Percentiles rank a stretch among this genome's conserved stretches.
These are phyloP conservation scores for Rhineura floridana DNA, from an alignment of 2,113 vertebrate genomes.

Conservation along the genomic window DNA sequence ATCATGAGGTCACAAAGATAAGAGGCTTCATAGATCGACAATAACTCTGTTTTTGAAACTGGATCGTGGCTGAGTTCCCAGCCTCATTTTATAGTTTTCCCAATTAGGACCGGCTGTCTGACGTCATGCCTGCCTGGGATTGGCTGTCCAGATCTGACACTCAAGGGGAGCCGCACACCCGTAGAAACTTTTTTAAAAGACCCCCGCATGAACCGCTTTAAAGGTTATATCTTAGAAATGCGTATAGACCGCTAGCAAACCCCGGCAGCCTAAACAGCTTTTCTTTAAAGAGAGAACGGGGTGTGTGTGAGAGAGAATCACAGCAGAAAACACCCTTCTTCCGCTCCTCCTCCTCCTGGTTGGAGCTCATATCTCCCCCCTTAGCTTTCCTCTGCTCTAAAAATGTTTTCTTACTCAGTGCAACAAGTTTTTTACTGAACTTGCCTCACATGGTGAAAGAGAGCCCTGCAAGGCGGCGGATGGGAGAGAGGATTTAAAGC, in stretches of 20 bases:
- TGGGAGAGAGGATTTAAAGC: constrained; percentile 9
- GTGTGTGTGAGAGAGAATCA: background rate
- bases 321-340: constrained; percentile 57
- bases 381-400: constrained; percentile 50
- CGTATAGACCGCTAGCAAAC: constrained; percentile 49
- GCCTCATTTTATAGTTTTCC: constrained; percentile 62
- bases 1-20: background rate
- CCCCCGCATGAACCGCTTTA: constrained; percentile 45
- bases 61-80: constrained; percentile 33
- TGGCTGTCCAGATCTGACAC: constrained; percentile 79
- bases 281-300: constrained; percentile 52
- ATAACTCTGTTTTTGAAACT: constrained; percentile 13
- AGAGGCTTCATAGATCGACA: background rate
- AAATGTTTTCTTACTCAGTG: constrained; percentile 54
- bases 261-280: constrained; percentile 58
- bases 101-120: constrained; percentile 79
- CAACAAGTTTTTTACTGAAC: constrained; percentile 48
- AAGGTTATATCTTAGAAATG: constrained; percentile 14
- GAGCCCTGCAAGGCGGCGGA: constrained; percentile 13
- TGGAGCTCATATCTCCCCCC: constrained; percentile 44
- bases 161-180: constrained; percentile 49
- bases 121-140: constrained; percentile 89
- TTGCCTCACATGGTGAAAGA: constrained; percentile 35
- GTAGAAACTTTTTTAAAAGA: constrained; percentile 78
- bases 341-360: constrained; percentile 52